Conservation (phyloP, 2,888 invertebrate species). For the Lasioglossum morio region DNA sequence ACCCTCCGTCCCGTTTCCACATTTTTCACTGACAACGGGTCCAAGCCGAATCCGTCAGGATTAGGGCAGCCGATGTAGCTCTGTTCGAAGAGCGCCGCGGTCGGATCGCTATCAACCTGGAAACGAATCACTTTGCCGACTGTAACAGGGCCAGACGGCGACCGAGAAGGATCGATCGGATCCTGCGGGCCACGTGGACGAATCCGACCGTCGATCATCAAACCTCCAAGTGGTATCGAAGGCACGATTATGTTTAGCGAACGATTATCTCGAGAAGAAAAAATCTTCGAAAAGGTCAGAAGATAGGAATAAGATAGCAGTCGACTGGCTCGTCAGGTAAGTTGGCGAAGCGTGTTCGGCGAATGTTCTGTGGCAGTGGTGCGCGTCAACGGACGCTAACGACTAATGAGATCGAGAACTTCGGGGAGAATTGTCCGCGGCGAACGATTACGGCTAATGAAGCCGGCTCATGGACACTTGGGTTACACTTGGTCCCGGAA, state of each 20-base stretch:
- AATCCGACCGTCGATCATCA: background rate
- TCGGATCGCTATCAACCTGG: background rate
- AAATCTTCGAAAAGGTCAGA: background rate
- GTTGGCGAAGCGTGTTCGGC: background rate
- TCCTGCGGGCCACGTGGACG: background rate
- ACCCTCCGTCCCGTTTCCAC: constrained; percentile 14
- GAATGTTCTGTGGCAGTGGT: background rate
- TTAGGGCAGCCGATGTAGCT: constrained; percentile 1
- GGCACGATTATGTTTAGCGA: background rate
- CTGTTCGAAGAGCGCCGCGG: background rate
- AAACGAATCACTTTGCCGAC: background rate
- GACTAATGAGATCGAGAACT: constrained; percentile 18
- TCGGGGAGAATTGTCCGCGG: constrained; percentile 2
- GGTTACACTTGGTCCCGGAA: constrained; percentile 47
- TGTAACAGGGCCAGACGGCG: background rate
- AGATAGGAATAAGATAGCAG: background rate
- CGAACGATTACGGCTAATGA: constrained; percentile 44
- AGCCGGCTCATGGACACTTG: constrained; percentile 30
- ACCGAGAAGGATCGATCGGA: background rate
- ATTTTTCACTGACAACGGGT: constrained; percentile 47
- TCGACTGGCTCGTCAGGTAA: background rate
- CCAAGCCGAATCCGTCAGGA: constrained; percentile 45
- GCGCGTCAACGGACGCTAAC: background rate
- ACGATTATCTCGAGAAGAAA: background rate
- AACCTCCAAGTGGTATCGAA: background rate